Conservation (phyloP, 2,113 vertebrate species). For the Illadopsis cleaveri region DNA sequence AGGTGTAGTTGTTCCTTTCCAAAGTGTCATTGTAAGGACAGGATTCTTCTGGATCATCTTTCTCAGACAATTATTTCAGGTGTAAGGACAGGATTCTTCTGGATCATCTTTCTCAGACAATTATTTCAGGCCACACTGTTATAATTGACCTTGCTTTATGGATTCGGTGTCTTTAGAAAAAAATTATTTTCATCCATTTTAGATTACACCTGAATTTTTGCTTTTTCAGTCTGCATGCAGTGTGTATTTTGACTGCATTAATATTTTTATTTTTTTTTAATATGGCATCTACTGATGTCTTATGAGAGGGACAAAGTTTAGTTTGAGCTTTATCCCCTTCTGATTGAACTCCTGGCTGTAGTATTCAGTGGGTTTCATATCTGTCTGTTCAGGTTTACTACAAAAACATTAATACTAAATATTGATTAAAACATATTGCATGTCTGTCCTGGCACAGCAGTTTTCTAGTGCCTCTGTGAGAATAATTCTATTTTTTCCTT, state of each 20-base stretch:
- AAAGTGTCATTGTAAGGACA: neutral
- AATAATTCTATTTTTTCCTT: neutral
- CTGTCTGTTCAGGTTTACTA: neutral
- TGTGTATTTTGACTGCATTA: neutral
- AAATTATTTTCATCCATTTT: neutral
- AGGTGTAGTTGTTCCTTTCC: neutral
- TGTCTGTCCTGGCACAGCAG: neutral
- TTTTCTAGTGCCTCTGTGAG: neutral
- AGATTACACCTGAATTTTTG: neutral
- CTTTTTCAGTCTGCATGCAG: neutral
- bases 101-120: neutral
- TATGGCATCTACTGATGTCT: neutral
- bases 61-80: neutral
- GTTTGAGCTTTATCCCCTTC: neutral
- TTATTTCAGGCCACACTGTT: neutral
- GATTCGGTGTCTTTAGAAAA: neutral
- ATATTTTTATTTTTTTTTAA: fast-evolving
- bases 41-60: neutral
- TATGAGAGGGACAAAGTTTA: neutral
- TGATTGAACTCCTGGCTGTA: neutral
- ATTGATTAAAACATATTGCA: neutral
- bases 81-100: neutral
- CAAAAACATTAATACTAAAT: neutral
- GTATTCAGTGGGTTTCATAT: neutral
- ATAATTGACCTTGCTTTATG: neutral